These are phyloP conservation scores for Meloidogyne exigua DNA, from an alignment of 1,140 invertebrate species.

Conservation along the genomic window DNA sequence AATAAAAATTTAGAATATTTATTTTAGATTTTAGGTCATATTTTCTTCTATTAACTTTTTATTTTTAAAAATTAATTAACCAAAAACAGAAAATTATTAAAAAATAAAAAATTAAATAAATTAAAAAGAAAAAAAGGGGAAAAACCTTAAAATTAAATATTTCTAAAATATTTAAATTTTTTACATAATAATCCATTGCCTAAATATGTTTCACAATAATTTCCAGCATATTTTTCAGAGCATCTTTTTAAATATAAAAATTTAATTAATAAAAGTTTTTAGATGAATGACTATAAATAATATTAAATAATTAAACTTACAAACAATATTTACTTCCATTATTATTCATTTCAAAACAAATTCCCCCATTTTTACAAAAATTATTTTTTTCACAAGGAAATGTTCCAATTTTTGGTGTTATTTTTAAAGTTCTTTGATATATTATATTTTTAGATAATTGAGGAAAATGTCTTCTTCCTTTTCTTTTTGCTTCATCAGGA, in stretches of 20 bases:
- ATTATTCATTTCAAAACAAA: conserved; percentile 4
- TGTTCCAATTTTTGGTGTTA: conserved; percentile 10
- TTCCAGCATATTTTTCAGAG: conserved; percentile 3
- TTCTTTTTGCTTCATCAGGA: conserved; percentile 9
- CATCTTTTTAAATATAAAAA: neutral
- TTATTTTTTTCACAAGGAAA: neutral
- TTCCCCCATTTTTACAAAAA: neutral
- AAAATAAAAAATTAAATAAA: no score
- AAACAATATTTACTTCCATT: neutral
- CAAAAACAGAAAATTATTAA: no score
- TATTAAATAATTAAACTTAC: neutral
- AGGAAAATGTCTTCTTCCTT: conserved; percentile 8
- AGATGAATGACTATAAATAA: no score
- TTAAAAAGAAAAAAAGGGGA: no score
- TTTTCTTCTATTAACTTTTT: no score
- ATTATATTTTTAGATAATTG: neutral
- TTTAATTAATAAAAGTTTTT: no score
- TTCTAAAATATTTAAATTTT: neutral
- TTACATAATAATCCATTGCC: neutral
- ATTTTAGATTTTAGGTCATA: no score
- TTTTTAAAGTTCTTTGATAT: conserved; percentile 25
- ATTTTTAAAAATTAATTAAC: no score
- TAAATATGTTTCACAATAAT: neutral
- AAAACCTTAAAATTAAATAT: no score
- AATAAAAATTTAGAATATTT: neutral